Evolutionary conservation across 2,888 invertebrate species (phyloP).

Genomic region (Eurois occulta): DNA sequence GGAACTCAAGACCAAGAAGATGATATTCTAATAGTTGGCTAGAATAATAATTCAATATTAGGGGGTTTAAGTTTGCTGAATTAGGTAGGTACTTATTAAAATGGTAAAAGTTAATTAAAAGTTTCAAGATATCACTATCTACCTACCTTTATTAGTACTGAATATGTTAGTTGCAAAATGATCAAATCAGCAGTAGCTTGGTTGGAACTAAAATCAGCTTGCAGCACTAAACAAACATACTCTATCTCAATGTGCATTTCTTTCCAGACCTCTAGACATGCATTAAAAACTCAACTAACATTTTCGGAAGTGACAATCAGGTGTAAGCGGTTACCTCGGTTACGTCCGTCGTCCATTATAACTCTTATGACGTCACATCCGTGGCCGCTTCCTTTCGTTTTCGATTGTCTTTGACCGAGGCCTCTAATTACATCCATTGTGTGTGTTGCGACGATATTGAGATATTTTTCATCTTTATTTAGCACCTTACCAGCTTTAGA

Average conservation of each 20-base stretch:
- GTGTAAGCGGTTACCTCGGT: constrained; percentile 66
- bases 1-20: neutral
- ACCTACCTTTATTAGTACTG: neutral
- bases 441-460: constrained; percentile 69
- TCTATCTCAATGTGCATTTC: neutral
- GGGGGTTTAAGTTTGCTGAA: neutral
- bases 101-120: neutral
- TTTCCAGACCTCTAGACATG: constrained; percentile 10
- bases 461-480: constrained; percentile 5
- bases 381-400: constrained; percentile 86
- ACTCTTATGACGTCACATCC: constrained; percentile 81
- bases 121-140: neutral
- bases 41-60: neutral
- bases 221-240: no score
- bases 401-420: constrained; percentile 89
- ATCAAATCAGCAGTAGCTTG: neutral
- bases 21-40: neutral
- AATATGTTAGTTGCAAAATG: neutral
- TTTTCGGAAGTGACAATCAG: constrained; percentile 73
- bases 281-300: constrained; percentile 40
- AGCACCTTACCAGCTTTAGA: neutral
- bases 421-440: constrained; percentile 84
- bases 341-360: constrained; percentile 64
- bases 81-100: neutral
- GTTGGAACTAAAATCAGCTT: neutral